Evolutionary conservation across 1,140 invertebrate genomes (phyloP), one percentile per base, ranked within the genome.

Genomic region (Lepidostoma basale): DNA sequence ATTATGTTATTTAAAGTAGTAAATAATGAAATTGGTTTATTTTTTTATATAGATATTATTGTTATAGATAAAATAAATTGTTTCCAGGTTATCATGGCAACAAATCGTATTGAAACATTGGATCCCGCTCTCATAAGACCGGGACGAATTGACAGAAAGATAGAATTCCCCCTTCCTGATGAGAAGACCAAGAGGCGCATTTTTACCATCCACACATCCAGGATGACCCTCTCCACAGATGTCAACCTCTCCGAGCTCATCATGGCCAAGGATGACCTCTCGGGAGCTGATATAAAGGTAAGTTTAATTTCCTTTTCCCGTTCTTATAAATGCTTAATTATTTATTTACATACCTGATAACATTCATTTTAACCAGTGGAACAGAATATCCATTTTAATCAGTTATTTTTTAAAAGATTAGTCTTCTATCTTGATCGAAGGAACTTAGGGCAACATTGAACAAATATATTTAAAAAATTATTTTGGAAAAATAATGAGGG

Each of bases 221-320:
- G 95, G 68, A 99, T 99, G 98, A 99, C 97, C 1, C 83, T 99
- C 20, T 91, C 97, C 28, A 92, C 94, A 72, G 97, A 99, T 85
- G 98, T 99, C 4, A 97, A 98, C 78, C 85, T 99, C 3, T 95
- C 97, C 69, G 98, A 99, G 79, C 88, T 99, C 23, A 98, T 99
- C 60, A 97, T 98, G 93, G 93, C 98, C 3, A 99, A 99, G 79
- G 98, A 99, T 87, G 98, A 99, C 85, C 86, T 99, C 0, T 99
- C 97, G 49, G 98, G 98, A 20, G 98, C 98, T 74, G 91, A 94
- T 77, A 94, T 94, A 69, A 94, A 94, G 81, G 88, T 89, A 83
- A 73, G 10, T 67, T 47, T 30, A 18, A 45, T 45, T 12, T 3
- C n/a, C n/a, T n/a, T n/a, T n/a, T n/a, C n/a, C n/a, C n/a, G n/a